These are phyloP conservation scores for Coracopsis vasa DNA, from an alignment of 2,113 vertebrate species.

Conservation along the genomic window DNA sequence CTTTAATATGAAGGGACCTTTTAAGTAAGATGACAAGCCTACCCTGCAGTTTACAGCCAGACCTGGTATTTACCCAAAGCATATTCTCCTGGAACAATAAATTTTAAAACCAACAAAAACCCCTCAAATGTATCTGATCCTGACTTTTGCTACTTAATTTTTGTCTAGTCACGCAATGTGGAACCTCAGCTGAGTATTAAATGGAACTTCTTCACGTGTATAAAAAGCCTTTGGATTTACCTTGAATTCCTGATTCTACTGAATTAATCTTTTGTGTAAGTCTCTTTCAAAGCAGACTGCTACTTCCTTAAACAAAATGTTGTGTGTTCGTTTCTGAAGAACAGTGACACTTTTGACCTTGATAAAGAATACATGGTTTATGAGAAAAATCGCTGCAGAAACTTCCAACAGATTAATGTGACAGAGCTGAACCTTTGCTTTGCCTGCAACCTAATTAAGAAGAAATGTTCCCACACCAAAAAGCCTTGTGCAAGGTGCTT, in stretches of 20 bases:
- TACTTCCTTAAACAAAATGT: slow-evolving; percentile 28
- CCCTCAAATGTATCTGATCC: neutral
- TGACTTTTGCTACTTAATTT: neutral
- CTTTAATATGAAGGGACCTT: neutral
- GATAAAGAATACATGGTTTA: neutral
- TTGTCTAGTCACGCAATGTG: neutral
- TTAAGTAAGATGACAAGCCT: neutral
- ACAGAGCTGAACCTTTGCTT: neutral
- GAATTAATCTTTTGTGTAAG: neutral
- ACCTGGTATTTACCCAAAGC: neutral
- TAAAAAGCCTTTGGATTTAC: neutral
- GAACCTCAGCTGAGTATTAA: neutral
- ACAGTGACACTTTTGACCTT: neutral
- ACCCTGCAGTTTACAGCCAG: neutral
- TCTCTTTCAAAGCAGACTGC: neutral
- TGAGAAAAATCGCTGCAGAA: neutral
- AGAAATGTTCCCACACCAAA: neutral
- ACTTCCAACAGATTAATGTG: neutral
- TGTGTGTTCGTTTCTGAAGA: neutral
- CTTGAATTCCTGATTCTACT: neutral
- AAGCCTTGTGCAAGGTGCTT: neutral
- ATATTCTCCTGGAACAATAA: neutral
- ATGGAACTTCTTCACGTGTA: neutral
- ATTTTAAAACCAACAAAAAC: neutral
- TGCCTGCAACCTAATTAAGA: neutral